Base-by-base conservation (phyloP, 2,888 invertebrate genomes). In the Ethmia dodecea region DNA sequence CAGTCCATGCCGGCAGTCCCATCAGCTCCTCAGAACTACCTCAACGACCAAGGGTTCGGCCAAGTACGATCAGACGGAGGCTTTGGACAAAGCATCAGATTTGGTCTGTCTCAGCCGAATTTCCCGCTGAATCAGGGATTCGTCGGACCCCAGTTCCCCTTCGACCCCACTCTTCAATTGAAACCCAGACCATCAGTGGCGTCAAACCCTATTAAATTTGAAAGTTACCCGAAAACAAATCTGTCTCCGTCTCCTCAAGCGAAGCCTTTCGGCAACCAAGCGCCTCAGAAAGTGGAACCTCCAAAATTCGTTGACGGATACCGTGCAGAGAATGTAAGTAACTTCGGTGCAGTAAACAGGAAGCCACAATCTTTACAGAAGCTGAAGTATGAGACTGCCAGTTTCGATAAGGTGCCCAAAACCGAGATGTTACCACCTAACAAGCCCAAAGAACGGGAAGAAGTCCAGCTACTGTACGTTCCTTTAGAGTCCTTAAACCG, bases 381-480 rank as follows among this genome's bases (percentile, higher is more conserved):
- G 46, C 61, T 83, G 0, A 84, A 78, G 45, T 79, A 70, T 38
- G 80, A 79, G 22, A n/a, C n/a, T n/a, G n/a, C n/a, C n/a, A 61
- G 44, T 14, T 62, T 58, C 28, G 79, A 80, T 2, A 75, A 70
- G 42, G 45, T 55, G 0, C 55, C 61, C 0, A 70, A 70, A 44
- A 38, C 52, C 5, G 72, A 77, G 37, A 38, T 52, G 11, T 38
- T 62, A 12, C 40, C 62, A 3, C 53, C 60, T 31, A 52, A 49
- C 5, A 69, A 63, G 38, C 57, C 66, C 8, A 80, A 76, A 53
- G 87, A 88, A 62, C 77, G 84, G 49, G 91, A 92, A 67, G 90
- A 92, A 71, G 91, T 94, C 0, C 94, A 95, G 59, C 69, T 95
- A 22, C 80, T 95, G 0, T 95, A 95, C 58, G 94, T 95, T 0